phyloP scores from a whole-genome alignment of 2,797 vertebrate species.

The Tauraco hartlaubi region DNA sequence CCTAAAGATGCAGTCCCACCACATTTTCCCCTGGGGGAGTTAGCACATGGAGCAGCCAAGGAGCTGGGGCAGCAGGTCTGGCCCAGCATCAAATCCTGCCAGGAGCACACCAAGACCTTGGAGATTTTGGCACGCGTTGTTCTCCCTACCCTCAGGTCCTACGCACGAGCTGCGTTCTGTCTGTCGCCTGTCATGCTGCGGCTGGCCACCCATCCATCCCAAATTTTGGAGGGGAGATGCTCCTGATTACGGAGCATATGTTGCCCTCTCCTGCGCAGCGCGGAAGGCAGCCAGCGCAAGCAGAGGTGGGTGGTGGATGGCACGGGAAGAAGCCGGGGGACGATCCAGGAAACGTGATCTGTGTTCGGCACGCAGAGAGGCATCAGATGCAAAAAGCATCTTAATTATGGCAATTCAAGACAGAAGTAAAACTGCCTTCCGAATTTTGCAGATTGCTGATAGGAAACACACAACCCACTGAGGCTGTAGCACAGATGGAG shows the following conservation, averaged over 20 bases:
- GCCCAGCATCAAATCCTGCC: background rate
- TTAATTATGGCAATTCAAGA: background rate
- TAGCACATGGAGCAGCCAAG: fast-evolving
- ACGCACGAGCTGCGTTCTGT: background rate
- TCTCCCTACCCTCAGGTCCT: background rate
- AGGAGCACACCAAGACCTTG: background rate
- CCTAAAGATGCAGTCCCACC: background rate
- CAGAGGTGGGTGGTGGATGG: background rate
- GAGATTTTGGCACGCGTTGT: background rate
- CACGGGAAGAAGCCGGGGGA: background rate
- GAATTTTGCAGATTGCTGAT: background rate
- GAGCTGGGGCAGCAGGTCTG: background rate
- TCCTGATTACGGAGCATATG: background rate
- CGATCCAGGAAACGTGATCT: background rate
- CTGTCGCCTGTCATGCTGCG: background rate
- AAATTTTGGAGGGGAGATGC: background rate
- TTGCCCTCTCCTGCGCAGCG: background rate
- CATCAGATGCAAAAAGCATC: slow-evolving; percentile 26
- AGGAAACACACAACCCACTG: background rate
- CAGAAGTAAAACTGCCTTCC: slow-evolving; percentile 24
- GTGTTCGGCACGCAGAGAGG: fast-evolving
- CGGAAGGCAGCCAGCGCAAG: background rate
- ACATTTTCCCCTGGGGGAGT: fast-evolving
- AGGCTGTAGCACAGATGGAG: background rate
- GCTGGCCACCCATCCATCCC: background rate